These are phyloP conservation scores for Sinosuthora webbiana DNA, from an alignment of 2,113 vertebrate genomes.

Conservation along the genomic window DNA sequence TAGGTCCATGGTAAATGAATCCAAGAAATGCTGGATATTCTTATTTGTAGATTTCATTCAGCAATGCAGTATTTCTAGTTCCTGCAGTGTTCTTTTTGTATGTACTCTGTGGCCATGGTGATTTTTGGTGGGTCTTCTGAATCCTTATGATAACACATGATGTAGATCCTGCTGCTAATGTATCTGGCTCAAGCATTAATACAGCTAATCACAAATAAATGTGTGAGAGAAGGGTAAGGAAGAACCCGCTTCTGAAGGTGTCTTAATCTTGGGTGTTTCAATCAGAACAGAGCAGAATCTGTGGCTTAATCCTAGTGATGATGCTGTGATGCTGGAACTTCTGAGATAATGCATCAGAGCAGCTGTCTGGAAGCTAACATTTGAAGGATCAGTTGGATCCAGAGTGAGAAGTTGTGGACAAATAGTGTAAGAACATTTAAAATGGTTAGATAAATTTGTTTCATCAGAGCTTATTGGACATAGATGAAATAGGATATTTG, in stretches of 20 bases:
- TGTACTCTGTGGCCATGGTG: accelerated
- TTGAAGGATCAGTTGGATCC: neutral
- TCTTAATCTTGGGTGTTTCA: neutral
- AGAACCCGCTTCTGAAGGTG: neutral
- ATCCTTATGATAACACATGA: neutral
- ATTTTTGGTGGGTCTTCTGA: neutral
- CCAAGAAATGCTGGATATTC: neutral
- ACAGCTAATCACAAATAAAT: neutral
- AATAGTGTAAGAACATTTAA: neutral
- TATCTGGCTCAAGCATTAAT: neutral
- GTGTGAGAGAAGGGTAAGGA: neutral
- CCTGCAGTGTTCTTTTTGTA: neutral
- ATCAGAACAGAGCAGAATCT: neutral
- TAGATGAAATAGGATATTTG: neutral
- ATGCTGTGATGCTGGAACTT: neutral
- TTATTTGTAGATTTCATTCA: neutral
- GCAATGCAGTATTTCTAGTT: neutral
- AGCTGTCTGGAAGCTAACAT: neutral
- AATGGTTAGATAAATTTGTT: neutral
- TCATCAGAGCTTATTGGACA: neutral
- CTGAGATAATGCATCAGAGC: neutral
- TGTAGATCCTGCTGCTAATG: neutral
- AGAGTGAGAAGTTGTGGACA: neutral
- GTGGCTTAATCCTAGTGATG: neutral
- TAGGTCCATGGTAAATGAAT: neutral